Conservation (phyloP, 2,113 vertebrate genomes). For the Morone saxatilis region DNA sequence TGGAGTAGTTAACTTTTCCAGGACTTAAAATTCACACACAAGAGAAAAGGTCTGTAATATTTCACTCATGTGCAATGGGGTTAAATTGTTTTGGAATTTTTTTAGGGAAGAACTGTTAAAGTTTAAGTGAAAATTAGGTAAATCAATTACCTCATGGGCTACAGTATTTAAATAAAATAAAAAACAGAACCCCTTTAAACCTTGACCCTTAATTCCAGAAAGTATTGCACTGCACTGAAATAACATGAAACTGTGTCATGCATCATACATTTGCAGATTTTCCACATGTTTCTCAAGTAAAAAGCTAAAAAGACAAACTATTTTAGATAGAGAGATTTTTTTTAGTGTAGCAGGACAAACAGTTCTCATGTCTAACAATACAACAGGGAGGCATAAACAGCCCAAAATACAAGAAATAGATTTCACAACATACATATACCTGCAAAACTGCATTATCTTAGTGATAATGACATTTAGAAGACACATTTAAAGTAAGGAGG, state of each 20-base stretch:
- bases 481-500: not conserved
- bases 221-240: not conserved
- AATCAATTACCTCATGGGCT: too few species aligned
- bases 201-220: not conserved
- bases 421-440: not conserved
- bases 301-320: not conserved
- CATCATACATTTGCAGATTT: not conserved
- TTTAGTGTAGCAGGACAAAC: conserved; percentile 46
- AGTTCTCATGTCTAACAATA: conserved; percentile 9
- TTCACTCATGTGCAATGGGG: not conserved
- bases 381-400: not conserved
- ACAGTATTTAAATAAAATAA: not conserved
- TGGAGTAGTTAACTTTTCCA: not conserved
- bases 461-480: not conserved
- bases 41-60: not conserved
- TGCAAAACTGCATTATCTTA: not conserved
- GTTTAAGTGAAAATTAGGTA: not conserved
- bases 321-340: not conserved
- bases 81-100: not conserved
- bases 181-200: not conserved
- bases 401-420: not conserved
- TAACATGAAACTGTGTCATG: not conserved
- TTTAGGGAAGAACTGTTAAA: not conserved
- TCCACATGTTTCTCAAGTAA: not conserved
- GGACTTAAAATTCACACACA: not conserved